These are phyloP conservation scores for Crocidura indochinensis DNA, from an alignment of 2,797 vertebrate species.

Conservation along the genomic window DNA sequence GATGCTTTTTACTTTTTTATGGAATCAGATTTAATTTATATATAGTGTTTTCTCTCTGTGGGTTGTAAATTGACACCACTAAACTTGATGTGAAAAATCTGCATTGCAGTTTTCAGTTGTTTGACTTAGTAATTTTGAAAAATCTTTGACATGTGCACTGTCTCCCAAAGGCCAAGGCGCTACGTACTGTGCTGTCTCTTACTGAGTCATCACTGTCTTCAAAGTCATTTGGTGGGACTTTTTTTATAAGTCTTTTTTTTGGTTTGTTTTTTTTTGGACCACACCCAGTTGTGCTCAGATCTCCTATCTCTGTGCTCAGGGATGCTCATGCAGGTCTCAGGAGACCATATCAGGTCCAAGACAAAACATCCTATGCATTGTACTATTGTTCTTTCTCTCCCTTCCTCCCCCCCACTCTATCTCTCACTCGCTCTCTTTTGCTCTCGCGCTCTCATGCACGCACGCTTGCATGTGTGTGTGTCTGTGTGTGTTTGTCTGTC, in stretches of 20 bases:
- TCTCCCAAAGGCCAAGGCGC: slow-evolving; percentile 1
- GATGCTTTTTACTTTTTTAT: slow-evolving; percentile 57
- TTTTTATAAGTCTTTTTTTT: slow-evolving; percentile 62
- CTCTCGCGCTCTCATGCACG: no score
- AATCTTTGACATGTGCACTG: neutral
- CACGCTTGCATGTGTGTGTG: no score
- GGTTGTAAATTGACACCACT: slow-evolving; percentile 43
- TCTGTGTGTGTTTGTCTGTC: no score
- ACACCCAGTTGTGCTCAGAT: no score
- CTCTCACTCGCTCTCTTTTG: no score
- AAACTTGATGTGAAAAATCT: slow-evolving; percentile 61
- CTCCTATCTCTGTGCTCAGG: no score
- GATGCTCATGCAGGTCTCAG: no score
- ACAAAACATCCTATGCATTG: no score
- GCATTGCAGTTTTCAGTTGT: slow-evolving; percentile 66
- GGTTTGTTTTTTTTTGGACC: no score
- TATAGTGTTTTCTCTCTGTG: slow-evolving; percentile 68
- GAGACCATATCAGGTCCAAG: no score
- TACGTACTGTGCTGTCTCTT: slow-evolving; percentile 68
- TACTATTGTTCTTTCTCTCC: no score
- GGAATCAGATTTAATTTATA: slow-evolving; percentile 48
- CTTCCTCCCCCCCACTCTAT: no score
- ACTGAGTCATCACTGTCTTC: slow-evolving; percentile 63
- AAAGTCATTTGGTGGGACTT: slow-evolving; percentile 46
- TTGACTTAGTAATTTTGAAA: slow-evolving; percentile 33